Conservation (phyloP, 2,113 vertebrate genomes). For the Vicugna pacos region DNA sequence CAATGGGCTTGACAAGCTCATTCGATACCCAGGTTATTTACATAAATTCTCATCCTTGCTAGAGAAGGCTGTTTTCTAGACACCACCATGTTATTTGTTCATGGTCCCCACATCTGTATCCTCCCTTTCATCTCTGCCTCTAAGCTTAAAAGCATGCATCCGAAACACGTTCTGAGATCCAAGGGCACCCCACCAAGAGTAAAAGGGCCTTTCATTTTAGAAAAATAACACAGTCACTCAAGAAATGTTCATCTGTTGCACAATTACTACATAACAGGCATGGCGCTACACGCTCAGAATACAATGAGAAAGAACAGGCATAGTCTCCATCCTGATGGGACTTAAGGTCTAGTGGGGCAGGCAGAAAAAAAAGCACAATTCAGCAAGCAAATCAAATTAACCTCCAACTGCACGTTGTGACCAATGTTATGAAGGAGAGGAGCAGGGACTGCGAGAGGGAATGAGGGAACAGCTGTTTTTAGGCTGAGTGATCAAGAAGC, state of each 20-base stretch:
- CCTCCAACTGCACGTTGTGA: not conserved
- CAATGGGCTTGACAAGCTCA: not conserved
- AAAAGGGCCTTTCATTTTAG: not conserved
- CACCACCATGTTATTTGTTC: not conserved
- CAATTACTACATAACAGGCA: not conserved
- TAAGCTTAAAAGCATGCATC: not conserved
- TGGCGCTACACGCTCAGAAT: not conserved
- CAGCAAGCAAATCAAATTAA: not conserved
- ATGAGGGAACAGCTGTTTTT: not conserved
- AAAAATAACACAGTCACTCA: constrained; percentile 2
- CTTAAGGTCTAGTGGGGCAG: not conserved
- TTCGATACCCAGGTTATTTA: not conserved
- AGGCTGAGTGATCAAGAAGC: not conserved
- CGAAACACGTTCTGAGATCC: not conserved
- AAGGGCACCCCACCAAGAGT: not conserved
- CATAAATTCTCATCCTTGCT: not conserved
- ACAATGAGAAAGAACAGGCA: not conserved
- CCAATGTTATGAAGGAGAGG: not conserved
- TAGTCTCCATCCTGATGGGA: not conserved
- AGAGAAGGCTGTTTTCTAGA: not conserved
- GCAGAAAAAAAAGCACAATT: not conserved
- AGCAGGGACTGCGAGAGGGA: not conserved
- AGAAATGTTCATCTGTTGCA: not conserved
- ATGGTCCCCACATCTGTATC: not conserved
- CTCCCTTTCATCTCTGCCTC: not conserved